Base-by-base conservation (phyloP, 1,140 invertebrate species). In the Drosophila bifasciata region DNA sequence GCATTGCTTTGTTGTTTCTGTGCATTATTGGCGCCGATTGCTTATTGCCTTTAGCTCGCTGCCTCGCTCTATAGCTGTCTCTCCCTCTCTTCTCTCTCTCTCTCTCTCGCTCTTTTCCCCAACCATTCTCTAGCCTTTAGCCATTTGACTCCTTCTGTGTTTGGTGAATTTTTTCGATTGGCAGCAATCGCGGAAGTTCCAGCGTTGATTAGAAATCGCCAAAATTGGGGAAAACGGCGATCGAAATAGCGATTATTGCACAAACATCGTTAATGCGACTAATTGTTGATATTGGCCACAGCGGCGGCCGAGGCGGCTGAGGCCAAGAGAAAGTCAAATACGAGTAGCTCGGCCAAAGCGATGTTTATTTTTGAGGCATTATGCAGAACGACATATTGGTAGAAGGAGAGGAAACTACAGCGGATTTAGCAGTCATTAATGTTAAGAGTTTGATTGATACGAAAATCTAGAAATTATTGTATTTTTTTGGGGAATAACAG, bases 1-100 rank as follows among this genome's bases (percentile, higher is more conserved):
- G 70, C 70, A 74, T 74, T 64, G 70, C 70, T 64, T 74, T 74
- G 69, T 73, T 62, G 69, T 57, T 73, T 64, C 62, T 74, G 59
- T 48, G 70, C 59, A 74, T 74, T 74, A 64, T 73, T 51, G 61
- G 46, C 15, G 62, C 62, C 52, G 70, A 45, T 57, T 66, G 70
- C 60, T 63, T 73, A 71, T 73, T 73, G 70, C 55, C 58, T 44
- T 55, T 36, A 7, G 23, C 23, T 28, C 23, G 1, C 1, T 32
- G 6, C 23, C 7, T 32, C 25, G 19, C 19, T 19, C 19, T 19
- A 9, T 32, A 25, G n/a, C 57, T 11, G 23, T 32, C 56, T 9
- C 17, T 4, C 15, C 7, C 25, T 1, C 13, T 5, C 21, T 13
- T 11, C 25, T 1, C 13, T 5, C 21, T 13, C 36, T 13, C 16